Evolutionary conservation across 1,140 invertebrate genomes (phyloP), one percentile per base, ranked within the genome.

Genomic region (Heliconius eleuchia): DNA sequence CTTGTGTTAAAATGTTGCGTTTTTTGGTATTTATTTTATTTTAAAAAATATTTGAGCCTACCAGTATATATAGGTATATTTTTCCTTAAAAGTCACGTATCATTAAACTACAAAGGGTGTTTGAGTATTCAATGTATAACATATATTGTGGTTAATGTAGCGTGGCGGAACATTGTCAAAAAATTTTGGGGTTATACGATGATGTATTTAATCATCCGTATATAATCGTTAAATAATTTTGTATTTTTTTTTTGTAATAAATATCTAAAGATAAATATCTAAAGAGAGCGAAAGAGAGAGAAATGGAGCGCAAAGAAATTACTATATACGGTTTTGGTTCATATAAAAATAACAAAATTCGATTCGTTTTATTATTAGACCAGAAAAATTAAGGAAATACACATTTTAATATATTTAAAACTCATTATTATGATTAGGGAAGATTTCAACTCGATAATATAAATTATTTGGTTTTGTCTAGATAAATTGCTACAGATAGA

Each of bases 81-180:
- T 27, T 6, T 66, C 23, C 27, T 66, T 30, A 66, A 57, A 57
- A 66, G 75, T 37, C 60, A 86, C 84, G 88, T 82, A 57, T 78
- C 84, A 89, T 89, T 89, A 88, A 73, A 6, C 71, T 60, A 81
- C 83, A 85, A 86, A 84, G 85, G 86, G 80, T 85, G 83, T 42
- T 82, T 81, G 85, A 85, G 87, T 88, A 87, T 89, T 85, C 84
- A 85, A 86, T 89, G 88, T 89, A 30, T 30, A 30, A 30, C 23
- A 86, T 87, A 83, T 82, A 77, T 82, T 82, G 71, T n/a, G 57
- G 77, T 74, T 90, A 90, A 90, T 90, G 87, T 90, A 87, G 57
- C 87, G 85, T 89, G 82, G 76, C 81, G 55, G 71, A 60, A 55
- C 71, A 75, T 79, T 79, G 78, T 79, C 46, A 52, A 27, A 74